Evolutionary conservation across 2,113 vertebrate genomes (phyloP).

Genomic region (Dicaeum eximium): DNA sequence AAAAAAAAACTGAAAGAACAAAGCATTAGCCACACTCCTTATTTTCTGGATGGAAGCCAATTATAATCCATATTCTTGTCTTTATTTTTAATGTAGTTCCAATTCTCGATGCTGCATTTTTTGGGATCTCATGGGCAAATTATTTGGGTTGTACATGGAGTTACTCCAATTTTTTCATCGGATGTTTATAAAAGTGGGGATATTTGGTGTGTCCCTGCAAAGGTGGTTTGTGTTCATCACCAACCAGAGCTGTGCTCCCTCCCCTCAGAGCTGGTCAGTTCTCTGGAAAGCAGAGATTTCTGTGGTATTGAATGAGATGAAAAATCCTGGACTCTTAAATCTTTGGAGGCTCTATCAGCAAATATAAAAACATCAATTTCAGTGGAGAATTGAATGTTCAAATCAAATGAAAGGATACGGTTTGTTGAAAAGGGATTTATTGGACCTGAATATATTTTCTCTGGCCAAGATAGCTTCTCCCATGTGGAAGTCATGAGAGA

Average conservation of each 20-base stretch:
- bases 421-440: not conserved
- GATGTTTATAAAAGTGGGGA: not conserved
- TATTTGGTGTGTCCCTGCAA: not conserved
- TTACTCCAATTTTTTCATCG: not conserved
- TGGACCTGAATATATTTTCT: not conserved
- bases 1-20: not conserved
- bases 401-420: not conserved
- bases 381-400: not conserved
- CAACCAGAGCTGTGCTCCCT: not conserved
- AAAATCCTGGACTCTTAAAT: not conserved
- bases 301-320: not conserved
- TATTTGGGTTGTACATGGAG: not conserved
- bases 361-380: not conserved
- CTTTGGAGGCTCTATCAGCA: not conserved
- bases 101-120: not conserved
- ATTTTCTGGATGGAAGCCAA: not conserved
- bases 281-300: not conserved
- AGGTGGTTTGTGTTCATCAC: not conserved
- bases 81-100: not conserved
- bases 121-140: not conserved
- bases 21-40: not conserved
- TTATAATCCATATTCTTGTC: not conserved
- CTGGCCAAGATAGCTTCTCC: not conserved
- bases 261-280: not conserved
- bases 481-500: not conserved